phyloP scores from a whole-genome alignment of 2,113 vertebrate genomes.

The Istiophorus platypterus region DNA sequence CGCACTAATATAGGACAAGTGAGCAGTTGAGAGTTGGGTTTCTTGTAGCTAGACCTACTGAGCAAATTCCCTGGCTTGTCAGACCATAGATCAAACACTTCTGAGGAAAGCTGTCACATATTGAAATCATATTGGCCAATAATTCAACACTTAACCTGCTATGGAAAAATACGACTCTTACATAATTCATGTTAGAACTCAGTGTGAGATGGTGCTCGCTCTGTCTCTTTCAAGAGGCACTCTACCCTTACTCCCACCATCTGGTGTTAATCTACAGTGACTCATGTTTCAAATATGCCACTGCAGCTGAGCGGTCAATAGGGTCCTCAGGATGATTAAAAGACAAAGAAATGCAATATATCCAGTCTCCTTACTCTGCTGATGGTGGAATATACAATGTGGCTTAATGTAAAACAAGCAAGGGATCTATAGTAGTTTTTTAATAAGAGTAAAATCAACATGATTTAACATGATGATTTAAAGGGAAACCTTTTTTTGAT shows the following conservation, averaged over 20 bases:
- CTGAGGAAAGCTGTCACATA: constrained; percentile 12
- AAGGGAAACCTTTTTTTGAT: neutral
- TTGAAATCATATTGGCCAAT: constrained; percentile 25
- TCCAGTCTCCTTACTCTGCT: neutral
- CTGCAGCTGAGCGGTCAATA: constrained; percentile 16
- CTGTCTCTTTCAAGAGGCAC: constrained; percentile 24
- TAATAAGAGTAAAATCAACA: neutral
- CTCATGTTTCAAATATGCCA: constrained; percentile 51
- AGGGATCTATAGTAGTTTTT: neutral
- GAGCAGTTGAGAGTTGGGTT: neutral
- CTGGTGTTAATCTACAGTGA: constrained; percentile 50
- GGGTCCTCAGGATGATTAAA: constrained; percentile 25
- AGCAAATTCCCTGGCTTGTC: constrained; percentile 1
- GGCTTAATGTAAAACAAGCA: neutral
- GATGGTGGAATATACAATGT: neutral
- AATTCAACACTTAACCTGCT: constrained; percentile 42
- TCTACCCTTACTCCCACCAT: constrained; percentile 25
- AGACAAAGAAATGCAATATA: constrained; percentile 23
- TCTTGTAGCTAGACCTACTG: neutral
- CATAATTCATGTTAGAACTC: constrained; percentile 45
- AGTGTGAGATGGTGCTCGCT: constrained; percentile 44
- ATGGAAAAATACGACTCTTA: constrained; percentile 31
- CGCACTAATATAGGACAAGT: neutral
- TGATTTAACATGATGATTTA: too few species aligned
- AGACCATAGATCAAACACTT: constrained; percentile 29